Percentiles rank a stretch among this genome's conserved stretches.
Conservation (phyloP, 2,888 invertebrate genomes). For the Drosophila longiperda region DNA sequence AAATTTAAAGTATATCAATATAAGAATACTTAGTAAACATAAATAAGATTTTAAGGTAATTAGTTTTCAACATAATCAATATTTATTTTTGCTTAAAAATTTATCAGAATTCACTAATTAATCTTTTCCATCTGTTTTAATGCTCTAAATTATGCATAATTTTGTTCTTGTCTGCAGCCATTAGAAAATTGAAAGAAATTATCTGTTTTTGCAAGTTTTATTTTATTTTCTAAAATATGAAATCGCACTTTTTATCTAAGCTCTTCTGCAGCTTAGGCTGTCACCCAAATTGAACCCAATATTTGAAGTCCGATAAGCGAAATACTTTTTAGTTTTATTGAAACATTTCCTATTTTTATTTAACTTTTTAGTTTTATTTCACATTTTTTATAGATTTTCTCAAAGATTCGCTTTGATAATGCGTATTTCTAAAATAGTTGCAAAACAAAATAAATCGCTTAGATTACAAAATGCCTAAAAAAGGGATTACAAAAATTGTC, state of each 20-base stretch:
- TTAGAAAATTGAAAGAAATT: background rate
- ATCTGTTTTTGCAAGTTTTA: background rate
- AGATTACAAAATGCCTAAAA: background rate
- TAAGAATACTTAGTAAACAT: background rate
- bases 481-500: conserved; percentile 35
- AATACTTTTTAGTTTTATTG: background rate
- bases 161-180: background rate
- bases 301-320: background rate
- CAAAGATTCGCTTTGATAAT: background rate
- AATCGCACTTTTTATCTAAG: background rate
- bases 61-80: background rate
- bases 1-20: background rate
- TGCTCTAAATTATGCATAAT: background rate
- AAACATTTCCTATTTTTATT: too few relatives aligned
- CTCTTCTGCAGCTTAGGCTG: background rate
- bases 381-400: background rate
- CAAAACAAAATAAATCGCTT: background rate
- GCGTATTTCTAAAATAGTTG: background rate
- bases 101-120: background rate
- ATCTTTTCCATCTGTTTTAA: background rate
- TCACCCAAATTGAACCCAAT: background rate
- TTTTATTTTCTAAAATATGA: background rate
- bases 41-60: background rate
- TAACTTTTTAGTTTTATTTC: background rate
- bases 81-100: background rate